Evolutionary conservation across 2,797 vertebrate genomes (phyloP).

Genomic region (Myotis vivesi): DNA sequence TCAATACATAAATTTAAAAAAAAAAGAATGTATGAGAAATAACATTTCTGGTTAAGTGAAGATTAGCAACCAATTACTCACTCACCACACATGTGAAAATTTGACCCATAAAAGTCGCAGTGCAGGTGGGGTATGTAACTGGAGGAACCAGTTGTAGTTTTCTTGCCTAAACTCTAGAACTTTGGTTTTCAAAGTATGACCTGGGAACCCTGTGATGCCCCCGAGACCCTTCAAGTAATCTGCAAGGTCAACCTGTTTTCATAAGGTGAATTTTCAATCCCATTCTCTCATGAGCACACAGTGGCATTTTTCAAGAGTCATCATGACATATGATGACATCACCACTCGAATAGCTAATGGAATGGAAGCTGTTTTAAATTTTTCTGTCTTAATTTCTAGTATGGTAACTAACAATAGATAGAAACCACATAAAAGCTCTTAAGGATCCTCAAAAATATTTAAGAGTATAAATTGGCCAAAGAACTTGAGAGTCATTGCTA

Average conservation of each 20-base stretch:
- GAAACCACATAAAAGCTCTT: not conserved
- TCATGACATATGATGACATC: not conserved
- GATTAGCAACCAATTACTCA: not conserved
- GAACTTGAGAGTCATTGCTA: not conserved
- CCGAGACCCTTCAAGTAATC: not conserved
- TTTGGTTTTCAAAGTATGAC: not conserved
- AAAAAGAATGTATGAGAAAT: not conserved
- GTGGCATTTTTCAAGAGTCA: not conserved
- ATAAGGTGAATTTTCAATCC: not conserved
- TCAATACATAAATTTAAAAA: not conserved
- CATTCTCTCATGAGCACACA: not conserved
- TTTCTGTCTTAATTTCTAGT: conserved; percentile 15
- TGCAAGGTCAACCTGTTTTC: not conserved
- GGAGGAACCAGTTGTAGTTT: not conserved
- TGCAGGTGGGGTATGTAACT: not conserved
- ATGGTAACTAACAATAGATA: not conserved
- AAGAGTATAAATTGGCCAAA: not conserved
- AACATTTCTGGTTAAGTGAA: not conserved
- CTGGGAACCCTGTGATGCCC: not conserved
- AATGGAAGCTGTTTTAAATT: not conserved
- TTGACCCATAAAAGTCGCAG: not conserved
- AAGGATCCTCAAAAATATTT: not conserved
- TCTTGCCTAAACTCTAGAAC: not conserved
- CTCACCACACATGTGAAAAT: not conserved
- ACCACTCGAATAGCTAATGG: not conserved